Base-by-base conservation (phyloP, 2,797 vertebrate species). In the Rachycentron canadum region DNA sequence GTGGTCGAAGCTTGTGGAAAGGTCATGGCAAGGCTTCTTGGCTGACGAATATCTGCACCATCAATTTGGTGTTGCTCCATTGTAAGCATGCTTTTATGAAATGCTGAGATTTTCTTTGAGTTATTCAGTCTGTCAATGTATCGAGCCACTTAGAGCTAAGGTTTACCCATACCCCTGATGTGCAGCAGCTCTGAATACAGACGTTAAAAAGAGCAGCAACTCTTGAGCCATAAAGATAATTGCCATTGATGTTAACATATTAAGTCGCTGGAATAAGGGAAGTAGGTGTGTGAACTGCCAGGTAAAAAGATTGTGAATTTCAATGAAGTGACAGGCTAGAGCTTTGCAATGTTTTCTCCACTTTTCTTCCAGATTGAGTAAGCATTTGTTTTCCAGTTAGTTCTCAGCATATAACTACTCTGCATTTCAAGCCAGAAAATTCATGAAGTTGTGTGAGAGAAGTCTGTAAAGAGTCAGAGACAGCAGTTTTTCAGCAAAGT, bases 311-410 rank as follows among this genome's bases (percentile, higher is more conserved):
- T 41, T 32, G 28, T 25, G 43, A 80, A 56, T 23, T 74, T 82
- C 49, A 77, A 34, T 75, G 30, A 79, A 73, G 81, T 78, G 58
- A 69, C 63, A 80, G 61, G 55, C n/a, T 30, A 53, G 78, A 81
- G 73, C 67, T 50, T 52, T 45, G 19, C 30, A 28, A 25, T 67
- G 21, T 79, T 80, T 78, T 69, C 47, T 75, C 14, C 55, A 23
- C 26, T 76, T 86, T 73, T 60, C 38, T 60, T 57, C 4, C 34
- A 73, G 78, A 78, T 68, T 57, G 76, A 86, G 68, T 45, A 45
- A 76, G 69, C 49, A 19, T 85, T 82, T 78, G 68, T 25, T 70
- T 77, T 76, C 66, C 60, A 82, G 58, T 89, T n/a, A n/a, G n/a
- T 87, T 78, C 75, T 67, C 73, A 59, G 59, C 43, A 70, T 45